Base-by-base conservation (phyloP, 2,888 invertebrate species). In the Scrobipalpa costella region DNA sequence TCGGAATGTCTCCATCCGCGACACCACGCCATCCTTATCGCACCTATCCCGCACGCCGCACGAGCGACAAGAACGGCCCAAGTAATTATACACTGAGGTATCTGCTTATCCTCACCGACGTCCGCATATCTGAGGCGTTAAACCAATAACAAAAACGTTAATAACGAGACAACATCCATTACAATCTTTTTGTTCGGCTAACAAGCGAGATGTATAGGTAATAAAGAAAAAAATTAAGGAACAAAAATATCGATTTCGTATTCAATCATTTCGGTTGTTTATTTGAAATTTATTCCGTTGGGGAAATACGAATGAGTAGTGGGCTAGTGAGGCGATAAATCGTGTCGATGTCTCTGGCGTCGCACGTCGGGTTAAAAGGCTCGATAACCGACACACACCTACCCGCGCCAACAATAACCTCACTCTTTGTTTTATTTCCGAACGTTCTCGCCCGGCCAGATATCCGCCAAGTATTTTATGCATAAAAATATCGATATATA, bases 401-500 rank as follows among this genome's bases (percentile, higher is more conserved):
- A 87, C 87, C 86, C 85, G 83, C 77, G 83, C 85, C 86, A 90
- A 91, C 90, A 91, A 90, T 90, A 89, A 88, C 85, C 86, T 78
- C 77, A 73, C 69, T 80, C 84, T 87, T 89, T 90, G 88, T 88
- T 89, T 91, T 90, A 88, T 90, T 91, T 90, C 78, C 79, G 78
- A 79, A 73, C 81, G 81, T 77, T 80, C 81, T 79, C 71, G 76
- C 73, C 81, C 81, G 83, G 78, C 85, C 84, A 86, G 88, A 88
- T 88, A 88, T 85, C 86, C 87, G 81, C 88, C 84, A 85, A 88
- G 88, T 85, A 88, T 91, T 90, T 90, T 90, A 90, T 90, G 91
- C 90, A 90, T 88, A 90, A 90, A 91, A 90, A 90, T 91, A 91
- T 90, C 90, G 91, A 90, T 91, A 89, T 91, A 91, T 91, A 91